phyloP scores from a whole-genome alignment of 1,140 invertebrate species.

The Sitobion miscanthi region DNA sequence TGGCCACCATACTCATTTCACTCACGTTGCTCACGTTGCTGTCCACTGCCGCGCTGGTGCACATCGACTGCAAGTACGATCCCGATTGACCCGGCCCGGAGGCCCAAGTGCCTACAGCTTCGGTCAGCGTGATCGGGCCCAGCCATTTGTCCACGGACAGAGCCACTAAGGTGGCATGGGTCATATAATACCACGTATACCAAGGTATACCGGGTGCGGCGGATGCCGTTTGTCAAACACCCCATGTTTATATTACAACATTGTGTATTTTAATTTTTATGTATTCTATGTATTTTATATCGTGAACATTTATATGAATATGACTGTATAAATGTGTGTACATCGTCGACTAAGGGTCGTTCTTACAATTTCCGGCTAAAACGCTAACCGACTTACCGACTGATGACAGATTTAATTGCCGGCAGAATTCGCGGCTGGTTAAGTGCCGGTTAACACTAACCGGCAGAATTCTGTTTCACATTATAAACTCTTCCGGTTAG shows the following conservation, averaged over 20 bases:
- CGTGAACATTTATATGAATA: neutral
- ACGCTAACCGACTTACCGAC: too few relatives aligned
- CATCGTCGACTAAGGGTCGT: neutral
- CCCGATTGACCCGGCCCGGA: slow-evolving; percentile 60
- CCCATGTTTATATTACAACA: neutral
- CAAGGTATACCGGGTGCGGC: neutral
- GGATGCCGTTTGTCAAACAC: neutral
- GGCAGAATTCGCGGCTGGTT: too few relatives aligned
- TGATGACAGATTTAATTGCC: too few relatives aligned
- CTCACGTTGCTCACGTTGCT: slow-evolving; percentile 57
- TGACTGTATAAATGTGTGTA: neutral
- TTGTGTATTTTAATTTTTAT: neutral
- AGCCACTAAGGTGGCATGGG: slow-evolving; percentile 59
- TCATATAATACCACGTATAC: slow-evolving; percentile 46
- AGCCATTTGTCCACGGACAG: slow-evolving; percentile 57
- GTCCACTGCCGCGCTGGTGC: slow-evolving; percentile 56
- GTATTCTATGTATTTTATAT: neutral
- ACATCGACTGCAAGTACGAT: slow-evolving; percentile 60
- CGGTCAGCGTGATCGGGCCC: slow-evolving; percentile 58
- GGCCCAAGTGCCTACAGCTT: slow-evolving; percentile 56
- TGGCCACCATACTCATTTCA: slow-evolving; percentile 58
- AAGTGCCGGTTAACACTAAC: too few relatives aligned
- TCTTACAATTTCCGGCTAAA: too few relatives aligned
- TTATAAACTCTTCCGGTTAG: too few relatives aligned
- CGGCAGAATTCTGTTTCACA: too few relatives aligned